phyloP scores from a whole-genome alignment of 2,888 invertebrate genomes.

The Xanthia icteritia region DNA sequence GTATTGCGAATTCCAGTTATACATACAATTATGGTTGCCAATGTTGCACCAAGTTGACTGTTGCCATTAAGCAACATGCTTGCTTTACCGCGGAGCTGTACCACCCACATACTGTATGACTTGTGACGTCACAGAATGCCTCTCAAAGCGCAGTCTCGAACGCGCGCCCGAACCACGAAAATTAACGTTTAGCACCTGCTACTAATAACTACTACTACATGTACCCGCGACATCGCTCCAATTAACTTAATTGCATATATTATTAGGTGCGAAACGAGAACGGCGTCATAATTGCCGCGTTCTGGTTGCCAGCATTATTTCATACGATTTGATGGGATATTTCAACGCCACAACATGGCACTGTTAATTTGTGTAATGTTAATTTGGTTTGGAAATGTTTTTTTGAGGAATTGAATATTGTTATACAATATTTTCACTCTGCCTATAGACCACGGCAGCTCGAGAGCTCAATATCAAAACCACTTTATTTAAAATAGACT shows the following conservation, averaged over 20 bases:
- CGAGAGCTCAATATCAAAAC: background rate
- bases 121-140: conserved; percentile 48
- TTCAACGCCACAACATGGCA: conserved; percentile 52
- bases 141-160: conserved; percentile 51
- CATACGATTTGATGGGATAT: conserved; percentile 66
- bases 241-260: conserved; percentile 70
- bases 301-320: conserved; percentile 61
- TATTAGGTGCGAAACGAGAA: conserved; percentile 66
- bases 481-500: background rate
- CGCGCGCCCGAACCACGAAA: conserved; percentile 44
- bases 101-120: conserved; percentile 18
- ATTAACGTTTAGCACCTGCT: conserved; percentile 66
- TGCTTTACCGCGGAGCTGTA: background rate
- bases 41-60: background rate
- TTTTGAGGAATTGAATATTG: conserved; percentile 13
- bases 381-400: conserved; percentile 28
- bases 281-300: conserved; percentile 62
- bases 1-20: background rate
- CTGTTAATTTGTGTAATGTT: conserved; percentile 58
- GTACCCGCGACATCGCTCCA: conserved; percentile 54
- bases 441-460: background rate
- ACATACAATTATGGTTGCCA: background rate
- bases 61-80: background rate
- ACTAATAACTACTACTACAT: conserved; percentile 58
- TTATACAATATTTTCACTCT: background rate